Base-by-base conservation (phyloP, 1,140 invertebrate genomes). In the Pseudomyrmex flavicornis region DNA sequence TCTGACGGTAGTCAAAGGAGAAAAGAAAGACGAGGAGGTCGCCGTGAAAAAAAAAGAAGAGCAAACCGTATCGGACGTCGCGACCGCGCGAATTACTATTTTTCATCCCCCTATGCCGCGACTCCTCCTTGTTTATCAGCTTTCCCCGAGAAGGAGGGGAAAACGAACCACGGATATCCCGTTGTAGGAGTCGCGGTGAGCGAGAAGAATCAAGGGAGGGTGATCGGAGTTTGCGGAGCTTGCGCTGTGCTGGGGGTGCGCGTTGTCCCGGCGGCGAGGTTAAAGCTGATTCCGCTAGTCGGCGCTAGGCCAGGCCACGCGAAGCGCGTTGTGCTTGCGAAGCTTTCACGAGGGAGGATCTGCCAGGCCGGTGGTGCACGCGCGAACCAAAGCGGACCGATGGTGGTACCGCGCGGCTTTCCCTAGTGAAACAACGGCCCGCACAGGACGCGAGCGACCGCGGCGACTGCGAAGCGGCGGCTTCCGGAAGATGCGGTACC, bases 271-370 rank as follows among this genome's bases (percentile, higher is more conserved):
- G 63, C 20, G 15, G 74, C 4, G 63, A 90, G 75, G 12, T 89
- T 87, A 17, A 83, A 62, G 70, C 50, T 86, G 86, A 84, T 72
- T 72, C 91, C 93, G 91, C 91, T 91, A 94, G 93, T 93, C 92
- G 93, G 92, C 92, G 93, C 92, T 93, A 87, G 84, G 88, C 90
- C 88, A 87, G 83, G 88, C 85, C 89, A 88, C 90, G 91, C 86
- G 86, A 85, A 91, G 90, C 88, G 89, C 91, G 86, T 76, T 88
- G 73, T 87, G 82, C 85, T 84, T 83, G 87, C 77, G 85, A 58
- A 88, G 82, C 77, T 80, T 79, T 80, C n/a, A 79, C 44, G 12
- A 66, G 68, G 65, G 48, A 85, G 68, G 82, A 87, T 68, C 83
- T 61, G 80, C 63, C 75, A 72, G 62, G 59, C 70, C 65, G 85